Percentiles rank a stretch among this genome's conserved stretches.
Evolutionary conservation across 2,113 vertebrate species (phyloP).

Genomic region (Stomatorhinus ivindoensis): DNA sequence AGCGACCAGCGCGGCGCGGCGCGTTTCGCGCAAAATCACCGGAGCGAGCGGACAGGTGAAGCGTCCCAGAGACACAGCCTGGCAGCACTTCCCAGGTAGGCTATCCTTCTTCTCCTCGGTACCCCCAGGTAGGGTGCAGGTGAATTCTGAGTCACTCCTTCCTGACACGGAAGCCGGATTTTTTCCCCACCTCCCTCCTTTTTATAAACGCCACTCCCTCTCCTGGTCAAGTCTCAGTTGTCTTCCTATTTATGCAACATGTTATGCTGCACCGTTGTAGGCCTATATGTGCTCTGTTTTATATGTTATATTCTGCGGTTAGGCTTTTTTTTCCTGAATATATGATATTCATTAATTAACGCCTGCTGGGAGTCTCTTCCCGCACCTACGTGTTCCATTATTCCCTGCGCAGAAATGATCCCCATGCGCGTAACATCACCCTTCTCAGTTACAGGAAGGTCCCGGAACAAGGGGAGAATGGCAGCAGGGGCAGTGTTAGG

Average conservation of each 20-base stretch:
- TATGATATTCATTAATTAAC: background rate
- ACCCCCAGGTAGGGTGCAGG: background rate
- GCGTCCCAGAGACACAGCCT: background rate
- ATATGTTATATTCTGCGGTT: background rate
- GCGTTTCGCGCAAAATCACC: background rate
- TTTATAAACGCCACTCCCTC: constrained; percentile 16
- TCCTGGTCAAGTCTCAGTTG: background rate
- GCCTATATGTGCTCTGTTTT: background rate
- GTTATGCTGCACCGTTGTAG: background rate
- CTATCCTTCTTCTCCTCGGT: background rate
- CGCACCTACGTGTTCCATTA: background rate
- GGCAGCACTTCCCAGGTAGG: background rate
- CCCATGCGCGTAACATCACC: background rate
- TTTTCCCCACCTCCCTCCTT: background rate
- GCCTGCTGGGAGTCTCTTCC: background rate
- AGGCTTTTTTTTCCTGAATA: background rate
- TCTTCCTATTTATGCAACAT: background rate
- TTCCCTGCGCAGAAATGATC: background rate
- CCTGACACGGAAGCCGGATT: constrained; percentile 16
- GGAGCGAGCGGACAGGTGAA: background rate
- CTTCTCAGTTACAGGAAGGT: background rate
- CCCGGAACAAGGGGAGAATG: background rate
- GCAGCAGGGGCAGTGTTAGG: constrained; percentile 32
- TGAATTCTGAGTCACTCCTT: background rate
- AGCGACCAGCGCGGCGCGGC: background rate